Evolutionary conservation across 2,888 invertebrate species (phyloP), one percentile per base, ranked within the genome.

Genomic region (Tricholauxania praeusta): DNA sequence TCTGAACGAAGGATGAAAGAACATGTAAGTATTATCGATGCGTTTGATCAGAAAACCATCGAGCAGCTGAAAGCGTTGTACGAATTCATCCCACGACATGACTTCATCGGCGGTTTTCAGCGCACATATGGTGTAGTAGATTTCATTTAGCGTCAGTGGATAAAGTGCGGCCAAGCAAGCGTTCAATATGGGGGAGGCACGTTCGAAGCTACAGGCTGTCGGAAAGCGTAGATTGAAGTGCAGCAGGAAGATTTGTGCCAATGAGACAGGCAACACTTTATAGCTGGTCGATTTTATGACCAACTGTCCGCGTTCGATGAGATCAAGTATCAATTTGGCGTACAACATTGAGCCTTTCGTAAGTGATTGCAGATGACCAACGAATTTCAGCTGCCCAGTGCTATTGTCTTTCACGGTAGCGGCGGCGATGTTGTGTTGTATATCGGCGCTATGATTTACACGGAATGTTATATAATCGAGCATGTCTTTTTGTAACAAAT

Each of bases 1-100:
- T 90, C 98, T 94, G 89, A 99, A 96, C 5, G 97, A 96, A 0
- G 98, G 97, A 86, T 99, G 98, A 88, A 98, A 97, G 88, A 98
- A 97, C 96, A 98, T 97, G 88, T 95, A 97, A 0, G 97, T 96
- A 86, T 95, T 95, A 87, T 98, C 98, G 81, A 94, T 90, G 68
- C 97, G 91, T 86, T 95, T 95, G 72, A 97, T 94, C 22, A 99
- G 90, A 82, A 98, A 95, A 66, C 96, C 96, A 69, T 94, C 91
- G 49, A 98, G 90, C 75, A 93, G 89, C 82, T 96, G 94, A 84
- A 98, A 95, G 84, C 96, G 90, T 84, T 94, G 93, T 78, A 95
- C 89, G 85, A 98, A 97, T 79, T 97, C 97, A 73, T 94, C 93
- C 96, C 96, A 97, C 3, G 94, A 92, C 73, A 97, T 88, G 82